Conservation (phyloP, 1,140 invertebrate species). For the Heliconius hermathena region DNA sequence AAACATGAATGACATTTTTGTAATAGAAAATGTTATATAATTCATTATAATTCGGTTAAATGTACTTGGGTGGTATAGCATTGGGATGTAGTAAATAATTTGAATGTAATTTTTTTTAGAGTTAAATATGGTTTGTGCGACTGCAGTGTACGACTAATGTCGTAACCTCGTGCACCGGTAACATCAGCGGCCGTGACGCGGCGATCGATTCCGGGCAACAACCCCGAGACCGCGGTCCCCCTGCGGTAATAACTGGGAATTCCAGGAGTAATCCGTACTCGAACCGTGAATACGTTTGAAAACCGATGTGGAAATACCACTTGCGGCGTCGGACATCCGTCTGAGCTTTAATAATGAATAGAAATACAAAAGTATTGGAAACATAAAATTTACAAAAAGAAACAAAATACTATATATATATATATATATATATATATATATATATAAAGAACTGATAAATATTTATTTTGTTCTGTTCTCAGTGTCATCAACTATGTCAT, state of each 20-base stretch:
- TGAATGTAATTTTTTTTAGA: not conserved
- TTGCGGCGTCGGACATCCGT: constrained; percentile 51
- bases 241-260: constrained; percentile 76
- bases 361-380: constrained; percentile 36
- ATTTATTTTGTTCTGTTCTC: not conserved
- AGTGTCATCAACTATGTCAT: not conserved
- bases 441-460: not conserved
- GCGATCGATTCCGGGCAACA: constrained; percentile 77
- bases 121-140: constrained; percentile 1
- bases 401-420: not conserved
- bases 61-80: not conserved
- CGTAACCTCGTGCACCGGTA: constrained; percentile 72
- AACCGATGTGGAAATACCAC: constrained; percentile 64
- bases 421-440: too few relatives aligned
- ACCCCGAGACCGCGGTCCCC: constrained; percentile 67
- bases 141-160: constrained; percentile 59
- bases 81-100: constrained; percentile 4
- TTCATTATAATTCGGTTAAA: not conserved
- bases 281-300: constrained; percentile 52
- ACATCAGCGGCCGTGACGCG: constrained; percentile 57
- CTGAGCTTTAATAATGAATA: constrained; percentile 8
- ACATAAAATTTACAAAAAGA: not conserved
- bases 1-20: not conserved
- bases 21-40: not conserved
- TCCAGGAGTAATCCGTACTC: constrained; percentile 63